Evolutionary conservation across 92 coral and sea anemone genomes (phyloP), one percentile per base, ranked within the genome.

Genomic region (Epizoanthus stellaris): DNA sequence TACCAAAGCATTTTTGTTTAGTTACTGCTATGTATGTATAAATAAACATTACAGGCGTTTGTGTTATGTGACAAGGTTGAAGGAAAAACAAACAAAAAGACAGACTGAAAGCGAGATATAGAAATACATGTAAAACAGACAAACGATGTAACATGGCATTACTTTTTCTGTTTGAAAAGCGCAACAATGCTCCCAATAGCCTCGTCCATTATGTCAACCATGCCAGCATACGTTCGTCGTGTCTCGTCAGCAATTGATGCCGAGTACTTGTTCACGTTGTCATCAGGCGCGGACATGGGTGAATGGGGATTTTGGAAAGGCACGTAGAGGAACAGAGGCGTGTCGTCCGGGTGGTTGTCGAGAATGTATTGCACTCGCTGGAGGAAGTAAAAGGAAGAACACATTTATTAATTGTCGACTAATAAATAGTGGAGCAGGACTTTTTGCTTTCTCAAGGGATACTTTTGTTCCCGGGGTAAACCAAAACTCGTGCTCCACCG

Each of bases 161-260:
- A 67, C 72, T 42, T 17, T 34, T 67, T 67, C 45, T 82, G 16
- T 47, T 88, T 75, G 12, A 88, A 86, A n/a, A 52, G 70, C 3
- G 58, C 53, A 17, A 87, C 85, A 63, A 88, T 82, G 10, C 83
- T 45, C 9, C 85, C 88, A 20, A 88, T 52, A 0, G 88, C 91
- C 17, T 75, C 72, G 19, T 67, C 72, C 72, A 67, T 67, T 15
- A 67, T 30, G 72, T 67, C 47, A 13, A 67, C 72, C 91, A 88
- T 88, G 10, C 83, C 91, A 6, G 91, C 91, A n/a, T 88, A 82
- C 4, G 38, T 17, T n/a, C 91, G 87, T 6, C 91, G 77, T 23
- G 25, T 23, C 25, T 23, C 25, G 71, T 88, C 74, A 59, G 68
- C 54, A 0, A 88, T 88, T 17, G 61, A 6, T 23, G 25, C 0